Percentiles rank a stretch among this genome's conserved stretches.
Conservation (phyloP, 2,888 invertebrate species). For the Leucophenga maculata region DNA sequence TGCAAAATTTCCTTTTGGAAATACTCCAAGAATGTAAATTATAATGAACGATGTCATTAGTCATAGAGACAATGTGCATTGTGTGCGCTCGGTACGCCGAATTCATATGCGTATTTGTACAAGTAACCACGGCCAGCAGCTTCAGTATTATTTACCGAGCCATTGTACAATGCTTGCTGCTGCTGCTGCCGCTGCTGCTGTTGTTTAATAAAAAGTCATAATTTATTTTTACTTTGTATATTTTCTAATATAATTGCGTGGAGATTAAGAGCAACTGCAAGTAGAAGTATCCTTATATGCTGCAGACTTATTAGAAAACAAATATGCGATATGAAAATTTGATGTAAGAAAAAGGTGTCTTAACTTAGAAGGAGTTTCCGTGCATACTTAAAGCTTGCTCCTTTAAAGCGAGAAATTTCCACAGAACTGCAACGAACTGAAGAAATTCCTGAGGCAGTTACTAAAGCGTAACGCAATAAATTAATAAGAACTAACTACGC, state of each 20-base stretch:
- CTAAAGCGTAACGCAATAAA: conserved; percentile 58
- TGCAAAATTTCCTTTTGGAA: conserved; percentile 51
- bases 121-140: not conserved
- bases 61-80: conserved; percentile 64
- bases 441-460: too few species aligned
- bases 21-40: conserved; percentile 64
- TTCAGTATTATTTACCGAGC: not conserved
- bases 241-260: too few species aligned
- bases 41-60: conserved; percentile 71
- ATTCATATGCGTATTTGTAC: conserved; percentile 14
- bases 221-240: not conserved
- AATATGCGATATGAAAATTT: too few species aligned
- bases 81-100: conserved; percentile 14
- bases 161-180: not conserved
- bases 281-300: too few species aligned
- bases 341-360: too few species aligned
- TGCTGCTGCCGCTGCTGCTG: too few species aligned
- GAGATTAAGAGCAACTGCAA: too few species aligned
- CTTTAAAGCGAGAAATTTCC: too few species aligned
- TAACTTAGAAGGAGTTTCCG: too few species aligned
- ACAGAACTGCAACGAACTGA: too few species aligned
- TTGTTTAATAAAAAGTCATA: not conserved
- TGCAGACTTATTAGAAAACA: too few species aligned
- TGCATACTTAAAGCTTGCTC: too few species aligned
- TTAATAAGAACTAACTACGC: conserved; percentile 55